These are phyloP conservation scores for Holotrichia oblita DNA, from an alignment of 1,140 invertebrate species.

Conservation along the genomic window DNA sequence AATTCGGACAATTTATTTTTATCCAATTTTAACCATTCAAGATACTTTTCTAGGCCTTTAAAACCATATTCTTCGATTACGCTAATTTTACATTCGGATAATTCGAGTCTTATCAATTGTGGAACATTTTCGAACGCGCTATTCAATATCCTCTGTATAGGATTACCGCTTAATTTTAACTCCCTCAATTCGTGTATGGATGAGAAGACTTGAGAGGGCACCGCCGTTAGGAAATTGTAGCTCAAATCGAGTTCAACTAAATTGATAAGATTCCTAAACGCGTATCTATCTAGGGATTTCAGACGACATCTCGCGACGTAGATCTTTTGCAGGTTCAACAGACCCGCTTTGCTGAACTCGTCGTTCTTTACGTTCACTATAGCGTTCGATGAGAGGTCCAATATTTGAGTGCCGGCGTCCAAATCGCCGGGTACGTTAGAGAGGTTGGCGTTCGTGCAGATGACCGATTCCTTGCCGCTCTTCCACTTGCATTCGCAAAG, in stretches of 20 bases:
- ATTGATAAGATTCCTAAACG: slow-evolving; percentile 76
- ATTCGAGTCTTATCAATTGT: slow-evolving; percentile 76
- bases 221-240: slow-evolving; percentile 71
- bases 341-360: slow-evolving; percentile 74
- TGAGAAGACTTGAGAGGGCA: slow-evolving; percentile 77
- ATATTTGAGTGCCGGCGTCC: slow-evolving; percentile 78
- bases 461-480: slow-evolving; percentile 82
- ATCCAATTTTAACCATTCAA: slow-evolving; percentile 81
- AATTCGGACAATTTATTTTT: slow-evolving; percentile 76
- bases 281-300: slow-evolving; percentile 69
- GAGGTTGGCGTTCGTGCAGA: slow-evolving; percentile 78
- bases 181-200: slow-evolving; percentile 79
- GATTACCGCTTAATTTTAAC: slow-evolving; percentile 76
- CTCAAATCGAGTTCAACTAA: slow-evolving; percentile 83
- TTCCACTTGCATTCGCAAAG: slow-evolving; percentile 88
- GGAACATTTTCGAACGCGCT: slow-evolving; percentile 74
- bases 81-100: slow-evolving; percentile 74
- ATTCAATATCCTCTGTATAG: slow-evolving; percentile 72
- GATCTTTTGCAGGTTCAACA: slow-evolving; percentile 82
- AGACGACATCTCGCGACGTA: slow-evolving; percentile 74
- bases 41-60: slow-evolving; percentile 71
- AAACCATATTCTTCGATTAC: slow-evolving; percentile 76
- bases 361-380: slow-evolving; percentile 72
- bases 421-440: slow-evolving; percentile 73
- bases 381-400: slow-evolving; percentile 78